Evolutionary conservation across 2,888 invertebrate genomes (phyloP).

Genomic region (Calliphora vomitoria): DNA sequence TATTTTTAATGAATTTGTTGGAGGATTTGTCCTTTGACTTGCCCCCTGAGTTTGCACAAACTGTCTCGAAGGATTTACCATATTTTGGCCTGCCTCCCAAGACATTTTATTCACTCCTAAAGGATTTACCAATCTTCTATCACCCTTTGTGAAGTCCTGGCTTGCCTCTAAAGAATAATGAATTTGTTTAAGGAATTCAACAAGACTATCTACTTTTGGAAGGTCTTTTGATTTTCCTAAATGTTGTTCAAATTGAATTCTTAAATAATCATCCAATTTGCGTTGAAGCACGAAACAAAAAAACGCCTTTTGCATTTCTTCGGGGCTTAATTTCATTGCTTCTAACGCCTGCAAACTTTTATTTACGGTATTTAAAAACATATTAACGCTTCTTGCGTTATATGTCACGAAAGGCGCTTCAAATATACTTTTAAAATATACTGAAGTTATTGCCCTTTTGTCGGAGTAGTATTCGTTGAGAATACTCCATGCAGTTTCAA

Average conservation of each 20-base stretch:
- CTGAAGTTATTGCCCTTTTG: slow-evolving; percentile 1
- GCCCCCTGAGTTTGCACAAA: neutral
- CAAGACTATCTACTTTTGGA: neutral
- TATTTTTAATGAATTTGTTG: neutral
- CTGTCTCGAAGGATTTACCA: slow-evolving; percentile 1
- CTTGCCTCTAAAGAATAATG: slow-evolving; percentile 7
- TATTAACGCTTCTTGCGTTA: slow-evolving; percentile 1
- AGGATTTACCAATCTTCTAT: slow-evolving; percentile 1
- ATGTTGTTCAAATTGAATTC: slow-evolving; percentile 22
- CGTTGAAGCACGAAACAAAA: slow-evolving; percentile 15
- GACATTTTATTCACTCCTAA: neutral
- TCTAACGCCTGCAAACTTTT: slow-evolving; percentile 4
- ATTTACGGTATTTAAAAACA: neutral
- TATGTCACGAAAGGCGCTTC: neutral
- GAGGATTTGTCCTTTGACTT: neutral
- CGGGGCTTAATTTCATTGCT: neutral
- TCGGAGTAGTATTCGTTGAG: slow-evolving; percentile 4
- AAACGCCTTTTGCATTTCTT: neutral
- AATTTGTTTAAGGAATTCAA: neutral
- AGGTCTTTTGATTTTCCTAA: slow-evolving; percentile 2
- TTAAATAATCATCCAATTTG: slow-evolving; percentile 7
- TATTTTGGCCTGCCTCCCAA: slow-evolving; percentile 11
- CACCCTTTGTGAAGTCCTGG: slow-evolving; percentile 2
- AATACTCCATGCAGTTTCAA: neutral
- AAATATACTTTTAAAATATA: neutral